Conservation (phyloP, 2,113 vertebrate genomes). For the Pipra filicauda region DNA sequence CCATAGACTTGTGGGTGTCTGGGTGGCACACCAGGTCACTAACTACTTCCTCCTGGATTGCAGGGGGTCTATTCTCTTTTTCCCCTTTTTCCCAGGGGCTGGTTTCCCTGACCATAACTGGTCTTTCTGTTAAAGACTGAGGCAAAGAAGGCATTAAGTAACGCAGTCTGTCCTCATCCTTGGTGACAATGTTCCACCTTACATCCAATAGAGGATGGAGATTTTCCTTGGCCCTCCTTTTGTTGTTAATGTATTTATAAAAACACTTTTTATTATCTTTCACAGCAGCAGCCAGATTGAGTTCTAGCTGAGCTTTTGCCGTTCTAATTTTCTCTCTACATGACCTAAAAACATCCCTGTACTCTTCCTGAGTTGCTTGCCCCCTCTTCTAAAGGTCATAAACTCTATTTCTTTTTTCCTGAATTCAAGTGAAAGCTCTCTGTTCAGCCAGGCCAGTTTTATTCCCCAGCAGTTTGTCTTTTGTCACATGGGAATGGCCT, state of each 20-base stretch:
- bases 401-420: not conserved
- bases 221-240: not conserved
- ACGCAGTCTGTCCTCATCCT: not conserved
- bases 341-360: not conserved
- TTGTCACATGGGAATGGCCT: not conserved
- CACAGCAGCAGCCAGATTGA: not conserved
- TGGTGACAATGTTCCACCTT: not conserved
- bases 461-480: not conserved
- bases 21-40: not conserved
- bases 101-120: not conserved
- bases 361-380: not conserved
- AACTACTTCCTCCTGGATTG: not conserved
- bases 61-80: not conserved
- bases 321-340: not conserved
- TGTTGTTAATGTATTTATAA: not conserved
- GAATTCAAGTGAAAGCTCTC: not conserved
- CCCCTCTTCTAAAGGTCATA: not conserved
- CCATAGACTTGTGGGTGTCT: not conserved
- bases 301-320: not conserved
- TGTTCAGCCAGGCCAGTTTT: not conserved
- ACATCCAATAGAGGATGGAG: not conserved
- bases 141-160: not conserved
- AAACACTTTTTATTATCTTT: not conserved
- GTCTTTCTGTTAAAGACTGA: not conserved
- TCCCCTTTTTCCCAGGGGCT: not conserved